Evolutionary conservation across 2,888 invertebrate genomes (phyloP), one percentile per base, ranked within the genome.

Genomic region (Pammene aurita): DNA sequence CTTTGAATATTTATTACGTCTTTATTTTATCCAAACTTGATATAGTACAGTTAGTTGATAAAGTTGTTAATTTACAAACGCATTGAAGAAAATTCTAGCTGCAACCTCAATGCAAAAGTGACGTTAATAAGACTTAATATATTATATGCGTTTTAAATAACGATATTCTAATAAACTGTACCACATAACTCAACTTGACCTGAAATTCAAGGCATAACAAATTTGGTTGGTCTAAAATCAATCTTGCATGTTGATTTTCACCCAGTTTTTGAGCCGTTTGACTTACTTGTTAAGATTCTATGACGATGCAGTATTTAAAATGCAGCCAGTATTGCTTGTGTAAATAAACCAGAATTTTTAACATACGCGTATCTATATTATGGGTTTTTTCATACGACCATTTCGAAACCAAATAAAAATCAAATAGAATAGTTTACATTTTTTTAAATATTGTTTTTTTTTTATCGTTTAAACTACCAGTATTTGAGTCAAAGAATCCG

Each of bases 1-100:
- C 10, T 67, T 67, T 62, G 13, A 62, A 67, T 62, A 62, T 60
- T 61, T 14, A 66, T 60, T 16, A 66, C 34, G 18, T 54, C 35
- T 26, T 54, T 60, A 60, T 60, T 44, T 65, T 46, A 65, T 65
- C 61, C 14, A 50, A 48, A 35, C 50, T 62, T 62, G 50, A 46
- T 11, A 26, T 5, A 5, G 35, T 60, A 62, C 62, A 62, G 62
- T 62, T 62, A 62, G n/a, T 26, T 62, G 38, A 52, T 62, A 18
- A 62, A 4, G 18, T 4, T 50, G 48, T 50, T 50, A 38, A 18
- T 41, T 52, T 41, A 62, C 50, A 52, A 52, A 62, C 41, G 50
- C 38, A 52, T 48, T 10, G 5, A 6, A 26, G 1, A 14, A 38
- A 35, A 46, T 13, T 18, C 13, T 41, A 62, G 18, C 16, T 50